Percentiles rank a stretch among this genome's conserved stretches.
These are phyloP conservation scores for Caenorhabditis uteleia DNA, from an alignment of 2,888 invertebrate species.

Conservation along the genomic window DNA sequence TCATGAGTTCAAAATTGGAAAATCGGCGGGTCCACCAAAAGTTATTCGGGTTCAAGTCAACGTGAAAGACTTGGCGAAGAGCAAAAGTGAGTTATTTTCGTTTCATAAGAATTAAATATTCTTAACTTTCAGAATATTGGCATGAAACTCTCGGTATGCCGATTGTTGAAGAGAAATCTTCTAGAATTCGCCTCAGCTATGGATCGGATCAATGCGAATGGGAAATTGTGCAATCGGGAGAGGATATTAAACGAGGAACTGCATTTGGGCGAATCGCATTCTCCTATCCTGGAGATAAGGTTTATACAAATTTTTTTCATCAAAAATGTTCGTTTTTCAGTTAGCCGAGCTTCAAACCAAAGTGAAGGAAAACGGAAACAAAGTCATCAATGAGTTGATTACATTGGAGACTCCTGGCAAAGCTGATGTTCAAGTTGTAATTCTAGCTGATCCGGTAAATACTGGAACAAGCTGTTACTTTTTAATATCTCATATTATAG, in stretches of 20 bases:
- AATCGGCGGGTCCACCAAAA: constrained; percentile 78
- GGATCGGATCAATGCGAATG: constrained; percentile 75
- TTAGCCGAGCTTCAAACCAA: constrained; percentile 81
- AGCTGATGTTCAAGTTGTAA: constrained; percentile 92
- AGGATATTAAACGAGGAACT: constrained; percentile 80
- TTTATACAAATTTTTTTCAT: constrained; percentile 15
- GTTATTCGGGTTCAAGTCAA: constrained; percentile 82
- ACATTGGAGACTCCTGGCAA: constrained; percentile 96
- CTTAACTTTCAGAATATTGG: constrained; percentile 81
- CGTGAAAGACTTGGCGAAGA: constrained; percentile 80
- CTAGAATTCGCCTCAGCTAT: too few relatives aligned
- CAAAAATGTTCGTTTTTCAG: constrained; percentile 70
- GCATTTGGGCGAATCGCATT: constrained; percentile 96
- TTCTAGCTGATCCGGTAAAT: constrained; percentile 86
- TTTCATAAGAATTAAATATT: background rate
- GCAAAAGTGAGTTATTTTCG: constrained; percentile 73
- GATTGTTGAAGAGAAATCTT: constrained; percentile 75
- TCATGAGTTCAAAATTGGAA: constrained; percentile 83
- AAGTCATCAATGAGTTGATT: constrained; percentile 86
- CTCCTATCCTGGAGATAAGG: constrained; percentile 78
- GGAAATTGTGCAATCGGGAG: constrained; percentile 75
- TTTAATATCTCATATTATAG: constrained; percentile 70
- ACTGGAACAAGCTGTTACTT: background rate
- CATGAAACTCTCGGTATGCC: constrained; percentile 80
- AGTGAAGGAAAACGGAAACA: constrained; percentile 77